Evolutionary conservation across 2,113 vertebrate genomes (phyloP).

Genomic region (Cygnus buccinator): DNA sequence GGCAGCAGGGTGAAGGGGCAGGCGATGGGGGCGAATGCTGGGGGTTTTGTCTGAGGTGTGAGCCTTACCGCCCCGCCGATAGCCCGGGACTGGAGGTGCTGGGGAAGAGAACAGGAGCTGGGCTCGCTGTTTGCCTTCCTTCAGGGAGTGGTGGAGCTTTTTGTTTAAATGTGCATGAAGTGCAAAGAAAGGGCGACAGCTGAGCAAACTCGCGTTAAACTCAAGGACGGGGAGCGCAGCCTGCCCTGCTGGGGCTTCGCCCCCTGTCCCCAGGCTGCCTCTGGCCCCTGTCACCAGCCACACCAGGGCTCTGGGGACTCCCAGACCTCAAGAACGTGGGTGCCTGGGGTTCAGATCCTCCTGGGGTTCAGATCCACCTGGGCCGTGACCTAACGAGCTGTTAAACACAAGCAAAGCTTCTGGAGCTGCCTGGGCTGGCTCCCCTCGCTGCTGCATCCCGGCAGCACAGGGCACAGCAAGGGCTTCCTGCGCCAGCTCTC

Average conservation of each 20-base stretch:
- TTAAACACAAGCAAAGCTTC: not conserved
- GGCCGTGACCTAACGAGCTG: not conserved
- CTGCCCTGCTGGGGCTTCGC: not conserved
- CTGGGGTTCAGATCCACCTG: not conserved
- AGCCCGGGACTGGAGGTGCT: not conserved
- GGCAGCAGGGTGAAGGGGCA: not conserved
- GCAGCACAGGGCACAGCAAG: not conserved
- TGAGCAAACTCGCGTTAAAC: slow-evolving; percentile 53
- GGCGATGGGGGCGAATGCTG: not conserved
- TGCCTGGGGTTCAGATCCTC: not conserved
- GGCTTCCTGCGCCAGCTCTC: not conserved
- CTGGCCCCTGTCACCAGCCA: not conserved
- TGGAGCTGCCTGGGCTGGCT: accelerated
- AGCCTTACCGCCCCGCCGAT: not conserved
- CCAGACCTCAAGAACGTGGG: not conserved
- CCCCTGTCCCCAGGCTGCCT: not conserved
- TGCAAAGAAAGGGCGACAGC: slow-evolving; percentile 60
- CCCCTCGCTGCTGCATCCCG: accelerated
- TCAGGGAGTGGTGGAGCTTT: slow-evolving; percentile 29
- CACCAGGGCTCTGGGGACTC: not conserved
- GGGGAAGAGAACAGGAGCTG: not conserved
- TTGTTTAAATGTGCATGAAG: slow-evolving; percentile 16
- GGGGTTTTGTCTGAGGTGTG: not conserved
- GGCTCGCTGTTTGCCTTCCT: slow-evolving; percentile 39
- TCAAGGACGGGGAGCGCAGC: not conserved